Conservation (phyloP, 2,113 vertebrate genomes). For the Corythaeola cristata region DNA sequence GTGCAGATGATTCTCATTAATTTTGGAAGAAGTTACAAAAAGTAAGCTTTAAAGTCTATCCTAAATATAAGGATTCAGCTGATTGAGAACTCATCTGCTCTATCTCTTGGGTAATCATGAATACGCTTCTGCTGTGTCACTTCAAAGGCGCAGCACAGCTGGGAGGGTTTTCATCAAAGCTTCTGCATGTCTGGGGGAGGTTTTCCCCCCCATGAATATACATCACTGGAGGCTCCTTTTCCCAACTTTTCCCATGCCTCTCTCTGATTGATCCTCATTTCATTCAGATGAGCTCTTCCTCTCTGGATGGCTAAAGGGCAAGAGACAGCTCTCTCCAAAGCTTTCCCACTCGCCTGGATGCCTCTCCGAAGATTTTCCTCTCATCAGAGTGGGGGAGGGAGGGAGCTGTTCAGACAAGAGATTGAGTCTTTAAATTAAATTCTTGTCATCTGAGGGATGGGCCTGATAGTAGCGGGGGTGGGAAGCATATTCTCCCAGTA, state of each 20-base stretch:
- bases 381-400: slow-evolving; percentile 54
- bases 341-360: slow-evolving; percentile 66
- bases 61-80: slow-evolving; percentile 52
- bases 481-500: slow-evolving; percentile 38
- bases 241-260: slow-evolving; percentile 67
- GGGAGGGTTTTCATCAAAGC: slow-evolving; percentile 71
- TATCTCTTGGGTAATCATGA: slow-evolving; percentile 57
- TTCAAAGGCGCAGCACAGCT: slow-evolving; percentile 68
- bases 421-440: slow-evolving; percentile 67
- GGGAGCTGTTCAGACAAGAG: slow-evolving; percentile 72
- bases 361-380: slow-evolving; percentile 58
- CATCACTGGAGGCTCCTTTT: slow-evolving; percentile 70
- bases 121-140: slow-evolving; percentile 57
- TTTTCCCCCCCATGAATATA: slow-evolving; percentile 69
- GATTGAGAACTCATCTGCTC: slow-evolving; percentile 58
- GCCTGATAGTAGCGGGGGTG: slow-evolving; percentile 57
- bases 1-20: slow-evolving; percentile 24
- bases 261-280: slow-evolving; percentile 67
- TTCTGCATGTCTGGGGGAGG: slow-evolving; percentile 70
- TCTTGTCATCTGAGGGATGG: slow-evolving; percentile 65
- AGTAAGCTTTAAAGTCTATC: slow-evolving; percentile 47
- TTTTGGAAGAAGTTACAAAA: slow-evolving; percentile 61
- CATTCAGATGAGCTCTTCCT: slow-evolving; percentile 70
- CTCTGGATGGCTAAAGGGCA: slow-evolving; percentile 66
- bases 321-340: slow-evolving; percentile 62